Evolutionary conservation across 2,797 vertebrate species (phyloP).

Genomic region (Philypnodon macrostomus): DNA sequence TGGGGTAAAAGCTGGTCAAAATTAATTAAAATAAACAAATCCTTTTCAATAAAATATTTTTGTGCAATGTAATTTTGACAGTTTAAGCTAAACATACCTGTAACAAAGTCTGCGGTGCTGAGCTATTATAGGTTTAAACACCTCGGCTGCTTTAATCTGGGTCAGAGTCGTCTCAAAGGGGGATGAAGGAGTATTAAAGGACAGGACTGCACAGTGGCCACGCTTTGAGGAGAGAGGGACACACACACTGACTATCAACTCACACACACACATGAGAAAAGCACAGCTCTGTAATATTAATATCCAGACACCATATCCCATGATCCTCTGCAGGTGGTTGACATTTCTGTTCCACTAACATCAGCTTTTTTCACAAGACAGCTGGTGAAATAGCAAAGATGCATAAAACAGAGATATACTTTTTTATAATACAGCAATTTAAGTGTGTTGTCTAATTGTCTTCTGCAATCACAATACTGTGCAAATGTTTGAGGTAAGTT

Average conservation of each 20-base stretch:
- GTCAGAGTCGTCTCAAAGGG: constrained; percentile 15
- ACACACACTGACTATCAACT: constrained; percentile 4
- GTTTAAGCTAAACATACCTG: constrained; percentile 3
- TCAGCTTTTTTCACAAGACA: constrained; percentile 37
- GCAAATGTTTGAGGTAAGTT: too few species aligned
- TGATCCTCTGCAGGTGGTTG: constrained; percentile 18
- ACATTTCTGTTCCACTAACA: constrained; percentile 23
- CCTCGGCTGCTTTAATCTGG: constrained; percentile 9
- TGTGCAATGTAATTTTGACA: too few species aligned
- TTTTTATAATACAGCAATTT: constrained; percentile 6
- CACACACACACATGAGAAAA: constrained; percentile 8
- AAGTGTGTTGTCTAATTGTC: constrained; percentile 7
- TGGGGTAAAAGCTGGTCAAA: too few species aligned
- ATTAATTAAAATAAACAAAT: too few species aligned
- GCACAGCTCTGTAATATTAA: constrained; percentile 15
- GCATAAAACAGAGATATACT: constrained; percentile 4
- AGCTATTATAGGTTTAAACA: constrained; percentile 11
- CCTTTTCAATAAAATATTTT: too few species aligned
- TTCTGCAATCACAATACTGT: too few species aligned
- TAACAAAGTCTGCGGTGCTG: constrained; percentile 2
- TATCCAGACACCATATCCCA: background rate
- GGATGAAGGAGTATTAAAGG: constrained; percentile 11
- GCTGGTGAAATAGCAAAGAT: constrained; percentile 21
- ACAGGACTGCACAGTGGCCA: background rate
- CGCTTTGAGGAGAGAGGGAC: background rate